Conservation (phyloP, 2,113 vertebrate species). For the Petromus typicus region DNA sequence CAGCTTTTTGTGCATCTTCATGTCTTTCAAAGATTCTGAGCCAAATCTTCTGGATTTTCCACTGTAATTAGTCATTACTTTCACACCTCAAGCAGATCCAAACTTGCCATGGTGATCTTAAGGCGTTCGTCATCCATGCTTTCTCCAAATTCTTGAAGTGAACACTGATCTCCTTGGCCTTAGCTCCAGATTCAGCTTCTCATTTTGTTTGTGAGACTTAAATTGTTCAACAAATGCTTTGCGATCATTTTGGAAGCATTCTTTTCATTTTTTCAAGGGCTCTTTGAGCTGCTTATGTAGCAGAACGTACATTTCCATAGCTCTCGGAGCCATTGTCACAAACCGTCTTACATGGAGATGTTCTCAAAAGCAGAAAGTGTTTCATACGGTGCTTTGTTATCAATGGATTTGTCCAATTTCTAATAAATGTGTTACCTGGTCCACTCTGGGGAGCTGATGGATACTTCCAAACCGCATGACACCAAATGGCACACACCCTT, state of each 20-base stretch:
- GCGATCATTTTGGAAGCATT: neutral
- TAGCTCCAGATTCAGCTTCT: neutral
- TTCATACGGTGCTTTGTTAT: neutral
- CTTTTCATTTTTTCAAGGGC: neutral
- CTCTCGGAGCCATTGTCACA: neutral
- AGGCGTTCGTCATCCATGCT: neutral
- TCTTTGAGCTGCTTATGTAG: neutral
- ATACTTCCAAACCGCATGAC: neutral
- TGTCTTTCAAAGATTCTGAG: no score
- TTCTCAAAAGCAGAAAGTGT: neutral
- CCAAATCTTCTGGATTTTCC: neutral
- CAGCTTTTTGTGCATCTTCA: no score
- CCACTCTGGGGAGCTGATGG: neutral
- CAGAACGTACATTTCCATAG: neutral
- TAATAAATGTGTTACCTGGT: neutral
- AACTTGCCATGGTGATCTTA: neutral
- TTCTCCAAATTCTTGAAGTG: neutral
- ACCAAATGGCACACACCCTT: neutral
- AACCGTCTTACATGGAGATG: neutral
- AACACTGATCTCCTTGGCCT: neutral
- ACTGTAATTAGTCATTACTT: neutral
- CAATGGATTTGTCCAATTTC: neutral
- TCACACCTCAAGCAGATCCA: neutral
- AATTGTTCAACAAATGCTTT: neutral
- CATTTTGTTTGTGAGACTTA: neutral